Conservation (phyloP, 2,797 vertebrate genomes). For the Rhadinocentrus ornatus region DNA sequence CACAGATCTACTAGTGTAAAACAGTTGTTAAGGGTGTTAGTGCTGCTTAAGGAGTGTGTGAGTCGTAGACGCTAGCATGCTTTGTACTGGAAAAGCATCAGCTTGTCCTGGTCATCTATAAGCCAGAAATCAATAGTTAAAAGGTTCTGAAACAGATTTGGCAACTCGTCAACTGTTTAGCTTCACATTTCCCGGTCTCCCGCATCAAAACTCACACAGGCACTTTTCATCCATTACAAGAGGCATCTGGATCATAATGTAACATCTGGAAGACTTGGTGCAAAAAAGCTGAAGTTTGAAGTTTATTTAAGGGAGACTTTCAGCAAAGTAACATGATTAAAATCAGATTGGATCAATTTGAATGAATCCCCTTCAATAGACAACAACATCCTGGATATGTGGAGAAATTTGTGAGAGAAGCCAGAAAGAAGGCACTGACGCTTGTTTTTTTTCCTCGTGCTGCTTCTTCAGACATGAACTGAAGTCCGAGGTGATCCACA, state of each 20-base stretch:
- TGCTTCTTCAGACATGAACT: constrained; percentile 32
- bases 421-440: constrained; percentile 70
- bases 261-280: constrained; percentile 63
- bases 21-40: constrained; percentile 9
- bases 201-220: constrained; percentile 60
- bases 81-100: constrained; percentile 35
- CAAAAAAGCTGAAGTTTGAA: not conserved
- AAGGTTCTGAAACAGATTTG: constrained; percentile 49
- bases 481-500: constrained; percentile 22
- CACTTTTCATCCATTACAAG: constrained; percentile 69
- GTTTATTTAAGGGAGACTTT: not conserved
- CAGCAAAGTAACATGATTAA: not conserved
- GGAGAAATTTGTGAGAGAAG: constrained; percentile 3
- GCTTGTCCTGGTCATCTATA: constrained; percentile 2
- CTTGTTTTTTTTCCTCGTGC: constrained; percentile 30
- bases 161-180: constrained; percentile 46
- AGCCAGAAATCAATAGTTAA: constrained; percentile 1
- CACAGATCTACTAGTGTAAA: constrained; percentile 17
- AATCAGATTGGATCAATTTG: constrained; percentile 14
- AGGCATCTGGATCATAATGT: constrained; percentile 52
- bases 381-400: constrained; percentile 7
- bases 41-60: constrained; percentile 23
- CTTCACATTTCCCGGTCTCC: constrained; percentile 48
- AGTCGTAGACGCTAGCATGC: constrained; percentile 31
- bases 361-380: constrained; percentile 23